These are phyloP conservation scores for Parnassius mnemosyne DNA, from an alignment of 2,888 invertebrate genomes.

Conservation along the genomic window DNA sequence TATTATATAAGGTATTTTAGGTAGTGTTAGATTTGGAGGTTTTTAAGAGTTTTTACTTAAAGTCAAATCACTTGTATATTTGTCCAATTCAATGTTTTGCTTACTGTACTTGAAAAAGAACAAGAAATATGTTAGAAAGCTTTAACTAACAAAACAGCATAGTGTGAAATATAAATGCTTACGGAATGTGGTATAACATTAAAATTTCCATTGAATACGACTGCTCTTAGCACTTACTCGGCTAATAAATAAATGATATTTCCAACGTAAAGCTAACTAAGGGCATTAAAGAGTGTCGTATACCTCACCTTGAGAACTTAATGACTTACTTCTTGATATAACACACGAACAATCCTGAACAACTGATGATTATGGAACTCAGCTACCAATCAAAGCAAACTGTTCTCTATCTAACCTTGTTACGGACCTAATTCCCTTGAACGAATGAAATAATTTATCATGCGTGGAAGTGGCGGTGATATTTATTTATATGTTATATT, in stretches of 20 bases:
- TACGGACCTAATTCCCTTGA: background rate
- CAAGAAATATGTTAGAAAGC: too few species aligned
- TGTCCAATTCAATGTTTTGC: too few species aligned
- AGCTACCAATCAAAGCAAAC: background rate
- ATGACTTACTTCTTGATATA: slow-evolving; percentile 24
- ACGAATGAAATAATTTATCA: slow-evolving; percentile 11
- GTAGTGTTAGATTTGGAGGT: too few species aligned
- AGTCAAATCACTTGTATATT: too few species aligned
- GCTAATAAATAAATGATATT: slow-evolving; percentile 1
- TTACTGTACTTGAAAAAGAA: too few species aligned
- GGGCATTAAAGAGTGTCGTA: slow-evolving; percentile 9
- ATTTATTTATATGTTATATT: slow-evolving; percentile 7
- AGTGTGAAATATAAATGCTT: background rate
- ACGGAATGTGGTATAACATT: background rate
- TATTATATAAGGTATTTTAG: too few species aligned
- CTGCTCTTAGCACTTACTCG: slow-evolving; percentile 9
- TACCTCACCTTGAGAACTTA: slow-evolving; percentile 27
- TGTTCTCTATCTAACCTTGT: background rate
- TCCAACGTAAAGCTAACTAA: slow-evolving; percentile 9
- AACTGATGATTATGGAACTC: slow-evolving; percentile 4
- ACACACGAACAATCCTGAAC: slow-evolving; percentile 7
- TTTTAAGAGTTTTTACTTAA: too few species aligned
- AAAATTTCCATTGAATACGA: slow-evolving; percentile 1
- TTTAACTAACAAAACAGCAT: too few species aligned
- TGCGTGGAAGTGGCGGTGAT: background rate